Evolutionary conservation across 1,140 invertebrate genomes (phyloP), one percentile per base, ranked within the genome.

Genomic region (Maniola jurtina): DNA sequence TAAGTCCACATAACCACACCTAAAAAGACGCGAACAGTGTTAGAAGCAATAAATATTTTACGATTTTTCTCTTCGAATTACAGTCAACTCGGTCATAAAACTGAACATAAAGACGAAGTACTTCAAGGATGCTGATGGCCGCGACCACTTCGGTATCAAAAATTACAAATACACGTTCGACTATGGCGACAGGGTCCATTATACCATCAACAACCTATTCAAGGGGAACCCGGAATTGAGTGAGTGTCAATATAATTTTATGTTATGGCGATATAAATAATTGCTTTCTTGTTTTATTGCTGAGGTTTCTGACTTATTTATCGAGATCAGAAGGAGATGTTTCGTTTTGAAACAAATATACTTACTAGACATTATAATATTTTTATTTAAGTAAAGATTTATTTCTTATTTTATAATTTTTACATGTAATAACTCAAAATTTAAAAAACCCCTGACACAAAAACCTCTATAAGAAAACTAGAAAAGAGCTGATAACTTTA

Each of bases 21-120:
- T 33, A 55, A 55, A 55, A 34, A 35, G 35, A 8, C 35, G 55
- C 25, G 35, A 57, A 40, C 36, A 40, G 42, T 64, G 42, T 67
- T 61, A 38, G 14, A 47, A 57, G 52, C 36, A 59, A 2, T 67
- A 65, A 61, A 57, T 10, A 57, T 67, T 67, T 67, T 57, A 67
- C 54, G 65, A 66, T 61, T 61, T 64, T 54, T 64, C 45, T 60
- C 47, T 68, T 52, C 34, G 47, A 47, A 52, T 89, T 88, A 52
- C 80, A 90, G 88, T 88, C 3, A 90, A 90, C 71, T 87, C 86
- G 0, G 64, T 86, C 10, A 90, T 90, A 58, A 88, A 86, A 73
- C 61, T 90, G 72, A 81, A 88, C 68, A 90, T 90, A 69, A 89
- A 87, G 54, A 90, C 88, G 13, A 88, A 81, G 54, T 90, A 90